Base-by-base conservation (phyloP, 1,140 invertebrate species). In the Caerostris darwini region DNA sequence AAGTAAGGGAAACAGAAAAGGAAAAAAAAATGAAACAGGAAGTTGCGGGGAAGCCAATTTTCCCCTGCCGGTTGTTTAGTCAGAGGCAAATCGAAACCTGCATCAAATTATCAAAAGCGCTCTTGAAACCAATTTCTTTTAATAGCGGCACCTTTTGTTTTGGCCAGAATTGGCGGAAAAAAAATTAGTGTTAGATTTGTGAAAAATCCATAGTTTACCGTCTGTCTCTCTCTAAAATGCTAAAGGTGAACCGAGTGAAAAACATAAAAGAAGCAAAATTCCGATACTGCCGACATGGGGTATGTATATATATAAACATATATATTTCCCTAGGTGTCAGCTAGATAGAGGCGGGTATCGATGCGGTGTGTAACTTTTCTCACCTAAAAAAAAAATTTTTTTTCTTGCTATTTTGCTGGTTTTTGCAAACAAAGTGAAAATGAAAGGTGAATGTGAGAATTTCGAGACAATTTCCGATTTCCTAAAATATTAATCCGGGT, bases 101-200 rank as follows among this genome's bases (percentile, higher is more conserved):
- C 71, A 77, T 77, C 71, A 77, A 77, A 77, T 77, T 77, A 77
- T 77, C 71, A 77, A 77, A 77, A 77, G 71, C 71, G 34, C 19
- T 77, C 34, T 77, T 77, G 34, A 34, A 77, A 77, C 71, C 71
- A 77, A 77, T 77, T 77, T 77, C 71, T 77, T 19, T 77, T 77
- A 77, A 77, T 77, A 77, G 71, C 53, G 71, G 50, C 34, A 77
- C 71, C 71, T 77, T 77, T 77, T 77, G 71, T 77, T 77, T 77
- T 10, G 71, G 34, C 12, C 19, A 77, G 71, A 77, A 50, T 77
- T 77, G 71, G 34, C 34, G 71, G 71, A 50, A 77, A 19, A 50
- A 5, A 71, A 50, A 53, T 5, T 12, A 0, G 3, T 0, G 53
- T 50, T 50, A 77, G 12, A 2, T 77, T 53, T 77, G 71, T 77